Base-by-base conservation (phyloP, 2,888 invertebrate genomes). In the Ernsta delagoae region DNA sequence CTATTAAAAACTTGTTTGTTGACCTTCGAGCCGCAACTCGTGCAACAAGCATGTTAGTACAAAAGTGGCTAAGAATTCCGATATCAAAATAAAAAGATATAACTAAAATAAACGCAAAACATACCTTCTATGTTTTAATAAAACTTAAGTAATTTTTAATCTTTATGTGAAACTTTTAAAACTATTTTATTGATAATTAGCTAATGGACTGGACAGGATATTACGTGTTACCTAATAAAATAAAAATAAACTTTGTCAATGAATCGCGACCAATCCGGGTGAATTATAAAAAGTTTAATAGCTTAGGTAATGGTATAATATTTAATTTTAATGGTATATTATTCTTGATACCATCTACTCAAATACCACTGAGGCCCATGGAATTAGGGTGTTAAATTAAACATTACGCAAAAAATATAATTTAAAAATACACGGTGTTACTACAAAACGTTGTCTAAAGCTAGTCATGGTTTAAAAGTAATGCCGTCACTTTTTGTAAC, bases 1-100 rank as follows among this genome's bases (percentile, higher is more conserved):
- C 24, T 24, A 24, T 24, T 57, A 56, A 54, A 57, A 57, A 45
- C 39, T 24, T 48, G 48, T 34, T 12, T 34, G 9, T 31, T 48
- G 67, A 68, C 67, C 67, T 68, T 68, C 61, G 43, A 56, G 48
- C 16, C 34, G 34, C 45, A 64, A 57, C 57, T 56, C 34, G 56
- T 45, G 31, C 54, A 48, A 68, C 61, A 62, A 61, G 48, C 62
- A 56, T 57, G 43, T 53, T 39, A 53, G n/a, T 43, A 54, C 41
- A 63, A 54, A 54, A 63, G 53, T 54, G 54, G 43, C 24, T 43
- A 8, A 43, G 24, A 5, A 9, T 59, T 59, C 16, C 9, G 8
- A 16, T 9, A 41, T 9, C 8, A 41, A 59, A 59, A 43, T 11
- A 41, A 43, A 24, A 43, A 59, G 5, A 11, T 7, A 43, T 16